A percentile compares a stretch with the other conserved stretches of the same genome.
Evolutionary conservation across 2,888 invertebrate genomes (phyloP).

Genomic region (Pristionchus exspectatus): DNA sequence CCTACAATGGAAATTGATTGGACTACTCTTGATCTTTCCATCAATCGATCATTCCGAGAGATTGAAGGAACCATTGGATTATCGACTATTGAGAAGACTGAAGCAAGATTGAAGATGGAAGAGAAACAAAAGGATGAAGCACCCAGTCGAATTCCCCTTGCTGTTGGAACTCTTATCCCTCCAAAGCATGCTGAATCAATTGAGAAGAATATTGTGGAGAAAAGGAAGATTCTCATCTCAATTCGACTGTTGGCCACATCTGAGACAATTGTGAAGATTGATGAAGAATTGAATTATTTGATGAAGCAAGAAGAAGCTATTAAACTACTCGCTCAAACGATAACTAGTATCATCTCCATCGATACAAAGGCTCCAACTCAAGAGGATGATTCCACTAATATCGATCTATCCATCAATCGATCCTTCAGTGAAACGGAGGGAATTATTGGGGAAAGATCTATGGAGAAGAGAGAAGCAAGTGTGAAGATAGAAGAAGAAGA

Average conservation of each 20-base stretch:
- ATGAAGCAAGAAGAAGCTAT: conserved; percentile 34
- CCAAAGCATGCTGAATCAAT: conserved; percentile 36
- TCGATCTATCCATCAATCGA: conserved; percentile 60
- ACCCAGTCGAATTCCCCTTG: not conserved
- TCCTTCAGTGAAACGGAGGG: conserved; percentile 40
- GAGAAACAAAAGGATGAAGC: not conserved
- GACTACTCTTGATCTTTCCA: conserved; percentile 62
- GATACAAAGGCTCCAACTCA: conserved; percentile 23
- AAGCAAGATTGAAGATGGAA: conserved; percentile 44
- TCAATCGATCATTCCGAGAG: conserved; percentile 55
- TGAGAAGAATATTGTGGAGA: conserved; percentile 30
- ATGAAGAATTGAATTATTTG: conserved; percentile 26
- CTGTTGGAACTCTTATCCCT: conserved; percentile 33
- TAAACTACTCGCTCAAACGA: not conserved
- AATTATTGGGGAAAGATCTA: too few relatives aligned
- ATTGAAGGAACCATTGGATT: conserved; percentile 16
- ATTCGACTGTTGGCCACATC: not conserved
- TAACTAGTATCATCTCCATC: not conserved
- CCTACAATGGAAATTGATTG: conserved; percentile 50
- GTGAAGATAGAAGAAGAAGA: not conserved
- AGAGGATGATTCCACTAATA: conserved; percentile 60
- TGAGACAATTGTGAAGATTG: conserved; percentile 7
- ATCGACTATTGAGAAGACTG: conserved; percentile 53
- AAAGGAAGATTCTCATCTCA: conserved; percentile 22
- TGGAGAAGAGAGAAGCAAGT: conserved; percentile 45